Conservation (phyloP, 2,113 vertebrate genomes). For the Cinclus cinclus region DNA sequence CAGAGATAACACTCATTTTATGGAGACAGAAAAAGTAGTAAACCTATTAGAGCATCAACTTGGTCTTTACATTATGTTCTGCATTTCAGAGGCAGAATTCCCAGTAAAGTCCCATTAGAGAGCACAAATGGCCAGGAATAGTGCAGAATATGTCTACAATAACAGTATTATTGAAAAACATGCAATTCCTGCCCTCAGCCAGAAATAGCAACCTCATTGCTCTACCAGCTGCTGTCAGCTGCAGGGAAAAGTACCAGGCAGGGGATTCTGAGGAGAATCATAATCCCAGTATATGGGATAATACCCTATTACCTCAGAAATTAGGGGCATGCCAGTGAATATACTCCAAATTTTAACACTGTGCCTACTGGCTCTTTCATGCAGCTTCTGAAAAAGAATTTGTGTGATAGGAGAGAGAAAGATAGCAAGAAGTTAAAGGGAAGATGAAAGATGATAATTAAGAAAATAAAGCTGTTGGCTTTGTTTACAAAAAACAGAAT, state of each 20-base stretch:
- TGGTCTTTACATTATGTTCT: neutral
- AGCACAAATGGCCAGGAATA: neutral
- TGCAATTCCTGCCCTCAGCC: neutral
- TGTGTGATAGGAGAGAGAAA: neutral
- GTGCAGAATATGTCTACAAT: neutral
- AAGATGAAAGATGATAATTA: neutral
- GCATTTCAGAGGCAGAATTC: neutral
- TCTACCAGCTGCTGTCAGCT: neutral
- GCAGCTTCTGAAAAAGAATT: neutral
- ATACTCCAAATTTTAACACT: neutral
- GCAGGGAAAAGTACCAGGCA: neutral
- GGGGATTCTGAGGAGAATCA: neutral
- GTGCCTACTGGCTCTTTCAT: neutral
- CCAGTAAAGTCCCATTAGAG: neutral
- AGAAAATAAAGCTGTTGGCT: neutral
- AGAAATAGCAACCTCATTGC: neutral
- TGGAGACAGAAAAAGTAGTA: neutral
- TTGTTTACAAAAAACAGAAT: neutral
- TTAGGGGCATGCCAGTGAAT: neutral
- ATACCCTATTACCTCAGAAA: neutral
- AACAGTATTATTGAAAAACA: neutral
- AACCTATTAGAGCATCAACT: neutral
- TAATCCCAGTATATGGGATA: neutral
- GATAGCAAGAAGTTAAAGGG: neutral
- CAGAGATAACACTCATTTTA: conserved; percentile 4